Percentiles rank a stretch among this genome's conserved stretches.
phyloP scores from a whole-genome alignment of 2,888 invertebrate species.

The Yponomeuta evonymella region DNA sequence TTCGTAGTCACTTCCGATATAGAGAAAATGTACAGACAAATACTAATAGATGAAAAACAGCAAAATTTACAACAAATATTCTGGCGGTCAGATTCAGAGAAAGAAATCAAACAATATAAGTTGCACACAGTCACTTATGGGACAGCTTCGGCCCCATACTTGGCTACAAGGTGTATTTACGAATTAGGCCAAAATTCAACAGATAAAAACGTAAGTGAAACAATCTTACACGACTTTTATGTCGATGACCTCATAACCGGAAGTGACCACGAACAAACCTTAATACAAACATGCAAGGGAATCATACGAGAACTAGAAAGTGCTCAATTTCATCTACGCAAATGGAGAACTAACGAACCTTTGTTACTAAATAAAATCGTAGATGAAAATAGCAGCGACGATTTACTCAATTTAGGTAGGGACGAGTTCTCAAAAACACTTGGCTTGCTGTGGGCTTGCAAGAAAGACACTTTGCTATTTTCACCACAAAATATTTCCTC shows the following conservation, averaged over 20 bases:
- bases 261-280: constrained; percentile 4
- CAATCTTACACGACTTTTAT: constrained; percentile 2
- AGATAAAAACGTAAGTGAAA: neutral
- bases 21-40: constrained; percentile 20
- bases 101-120: constrained; percentile 3
- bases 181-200: neutral
- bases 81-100: constrained; percentile 8
- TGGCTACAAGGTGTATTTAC: constrained; percentile 21
- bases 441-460: constrained; percentile 19
- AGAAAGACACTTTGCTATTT: constrained; percentile 17
- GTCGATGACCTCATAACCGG: constrained; percentile 6
- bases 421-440: constrained; percentile 18
- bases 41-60: constrained; percentile 12
- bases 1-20: constrained; percentile 17
- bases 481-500: neutral
- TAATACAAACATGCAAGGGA: constrained; percentile 17
- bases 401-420: constrained; percentile 14
- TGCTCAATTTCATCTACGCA: constrained; percentile 18
- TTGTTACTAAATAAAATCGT: constrained; percentile 7
- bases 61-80: constrained; percentile 14
- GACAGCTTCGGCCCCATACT: constrained; percentile 19
- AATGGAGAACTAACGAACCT: constrained; percentile 17
- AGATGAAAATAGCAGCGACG: constrained; percentile 2
- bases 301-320: constrained; percentile 12
- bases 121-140: constrained; percentile 1